Conservation (phyloP, 2,888 invertebrate species). For the Scaptomyza polygonia region DNA sequence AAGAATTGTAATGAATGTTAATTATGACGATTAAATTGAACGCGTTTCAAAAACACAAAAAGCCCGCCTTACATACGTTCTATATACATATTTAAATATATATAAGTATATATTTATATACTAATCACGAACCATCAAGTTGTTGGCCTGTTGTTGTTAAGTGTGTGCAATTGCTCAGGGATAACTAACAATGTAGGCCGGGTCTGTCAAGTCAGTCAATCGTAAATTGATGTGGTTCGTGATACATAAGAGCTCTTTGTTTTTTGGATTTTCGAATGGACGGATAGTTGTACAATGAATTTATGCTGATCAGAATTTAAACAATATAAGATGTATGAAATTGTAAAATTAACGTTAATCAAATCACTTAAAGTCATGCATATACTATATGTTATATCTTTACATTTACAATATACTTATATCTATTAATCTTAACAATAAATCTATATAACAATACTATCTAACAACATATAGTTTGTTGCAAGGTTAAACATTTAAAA, state of each 20-base stretch:
- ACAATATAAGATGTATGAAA: constrained; percentile 20
- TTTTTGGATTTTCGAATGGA: constrained; percentile 26
- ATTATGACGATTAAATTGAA: constrained; percentile 34
- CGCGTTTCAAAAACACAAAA: constrained; percentile 49
- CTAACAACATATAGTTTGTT: constrained; percentile 22
- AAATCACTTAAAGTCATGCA: constrained; percentile 10
- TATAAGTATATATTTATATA: constrained; percentile 13
- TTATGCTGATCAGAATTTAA: constrained; percentile 42
- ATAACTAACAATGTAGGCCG: constrained; percentile 41
- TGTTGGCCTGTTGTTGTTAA: too few relatives aligned
- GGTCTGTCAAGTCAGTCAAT: background rate
- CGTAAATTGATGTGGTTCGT: constrained; percentile 41
- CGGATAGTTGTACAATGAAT: constrained; percentile 45
- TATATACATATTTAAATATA: constrained; percentile 25
- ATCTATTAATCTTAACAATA: constrained; percentile 22
- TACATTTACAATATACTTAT: constrained; percentile 26
- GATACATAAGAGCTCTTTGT: constrained; percentile 18
- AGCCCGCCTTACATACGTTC: constrained; percentile 58
- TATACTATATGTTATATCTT: constrained; percentile 20
- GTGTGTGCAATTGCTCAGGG: constrained; percentile 51
- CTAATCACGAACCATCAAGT: constrained; percentile 46
- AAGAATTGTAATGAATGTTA: background rate
- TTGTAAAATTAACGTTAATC: constrained; percentile 38
- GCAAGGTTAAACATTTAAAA: constrained; percentile 22
- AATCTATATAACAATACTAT: constrained; percentile 21